A percentile compares a stretch with the other conserved stretches of the same genome.
These are phyloP conservation scores for Exaiptasia diaphana DNA, from an alignment of 64 coral and sea anemone species.

Conservation along the genomic window DNA sequence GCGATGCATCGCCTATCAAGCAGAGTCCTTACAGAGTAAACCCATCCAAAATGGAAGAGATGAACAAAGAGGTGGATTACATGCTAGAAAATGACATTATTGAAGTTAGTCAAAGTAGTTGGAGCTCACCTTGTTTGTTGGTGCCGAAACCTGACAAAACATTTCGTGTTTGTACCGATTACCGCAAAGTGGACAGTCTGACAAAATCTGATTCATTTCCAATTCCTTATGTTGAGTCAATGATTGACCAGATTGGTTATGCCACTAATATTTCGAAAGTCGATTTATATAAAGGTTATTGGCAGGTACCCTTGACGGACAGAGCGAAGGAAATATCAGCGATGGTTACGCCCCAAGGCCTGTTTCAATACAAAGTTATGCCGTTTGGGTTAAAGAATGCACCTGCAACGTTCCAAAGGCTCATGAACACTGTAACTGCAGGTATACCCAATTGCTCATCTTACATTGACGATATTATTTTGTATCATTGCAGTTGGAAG, in stretches of 20 bases:
- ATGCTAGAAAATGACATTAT: conserved; percentile 30
- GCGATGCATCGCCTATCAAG: conserved; percentile 6
- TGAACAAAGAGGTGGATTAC: neutral
- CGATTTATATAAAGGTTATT: conserved; percentile 21
- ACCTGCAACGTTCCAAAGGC: neutral
- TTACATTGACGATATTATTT: conserved; percentile 14
- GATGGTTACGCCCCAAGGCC: neutral
- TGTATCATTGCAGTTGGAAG: neutral
- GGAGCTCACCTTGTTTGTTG: conserved; percentile 14
- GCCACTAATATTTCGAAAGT: neutral
- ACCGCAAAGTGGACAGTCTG: neutral
- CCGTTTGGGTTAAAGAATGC: neutral
- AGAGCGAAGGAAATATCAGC: neutral
- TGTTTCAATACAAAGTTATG: conserved; percentile 18
- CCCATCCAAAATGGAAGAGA: neutral
- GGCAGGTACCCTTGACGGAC: conserved; percentile 11
- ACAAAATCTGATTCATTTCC: conserved; percentile 39
- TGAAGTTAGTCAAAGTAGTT: neutral
- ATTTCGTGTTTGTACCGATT: neutral
- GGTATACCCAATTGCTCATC: neutral
- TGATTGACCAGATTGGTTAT: neutral
- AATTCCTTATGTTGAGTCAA: conserved; percentile 12
- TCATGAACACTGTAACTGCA: neutral
- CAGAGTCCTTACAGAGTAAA: neutral
- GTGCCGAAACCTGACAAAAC: conserved; percentile 9